Evolutionary conservation across 1,140 invertebrate genomes (phyloP), one percentile per base, ranked within the genome.

Genomic region (Calephelis nemesis): DNA sequence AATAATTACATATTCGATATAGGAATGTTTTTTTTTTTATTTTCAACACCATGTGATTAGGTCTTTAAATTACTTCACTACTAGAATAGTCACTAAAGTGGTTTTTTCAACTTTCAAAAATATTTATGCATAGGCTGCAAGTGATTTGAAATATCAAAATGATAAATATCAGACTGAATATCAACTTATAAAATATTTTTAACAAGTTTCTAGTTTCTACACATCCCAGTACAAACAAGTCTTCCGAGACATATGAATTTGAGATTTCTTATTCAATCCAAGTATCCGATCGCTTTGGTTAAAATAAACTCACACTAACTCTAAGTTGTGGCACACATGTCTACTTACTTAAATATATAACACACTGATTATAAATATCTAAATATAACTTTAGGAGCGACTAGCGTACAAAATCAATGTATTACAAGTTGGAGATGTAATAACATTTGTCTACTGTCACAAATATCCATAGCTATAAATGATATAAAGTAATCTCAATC

Each of bases 321-420:
- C 54, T 58, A 58, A 19, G 4, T 58, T 39, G 19, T 58, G 54
- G 54, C 54, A 58, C 54, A 58, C 54, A 39, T 11, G 54, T 58
- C 54, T 58, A 58, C 54, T 58, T 58, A 58, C 30, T 19, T 19
- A 54, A 19, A 30, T 39, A 30, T 49, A 49, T 58, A 58, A 39
- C 54, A 58, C 54, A 58, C 54, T 30, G 54, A 58, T 54, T 30
- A 54, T 54, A 54, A 5, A 30, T 19, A 54, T 30, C 52, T 54
- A 19, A 15, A 54, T 19, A 19, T 30, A 54, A 10, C 3, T 45
- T 45, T 10, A 15, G 52, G 52, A 54, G 52, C 19, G 52, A 54
- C 52, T 54, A 54, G 52, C 52, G 19, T 19, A 54, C 9, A 54
- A 30, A 30, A 10, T 54, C 52, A 10, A 54, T 54, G 8, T 7